phyloP scores from a whole-genome alignment of 2,888 invertebrate genomes.

The Drosophila meridiana region DNA sequence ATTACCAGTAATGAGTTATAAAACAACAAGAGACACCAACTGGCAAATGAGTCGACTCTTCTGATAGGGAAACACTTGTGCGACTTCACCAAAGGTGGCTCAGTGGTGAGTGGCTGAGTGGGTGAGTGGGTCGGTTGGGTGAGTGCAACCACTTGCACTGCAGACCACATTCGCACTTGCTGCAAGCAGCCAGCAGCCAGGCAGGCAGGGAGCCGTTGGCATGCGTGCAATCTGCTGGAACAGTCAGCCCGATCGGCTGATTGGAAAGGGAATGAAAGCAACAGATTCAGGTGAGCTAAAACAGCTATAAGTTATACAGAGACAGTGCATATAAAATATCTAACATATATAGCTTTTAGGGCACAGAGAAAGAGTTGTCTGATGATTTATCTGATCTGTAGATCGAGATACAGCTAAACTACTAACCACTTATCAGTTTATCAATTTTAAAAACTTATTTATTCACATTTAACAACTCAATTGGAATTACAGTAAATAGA shows the following conservation, averaged over 20 bases:
- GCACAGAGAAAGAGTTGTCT: no score
- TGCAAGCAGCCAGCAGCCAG: not conserved
- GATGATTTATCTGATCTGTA: no score
- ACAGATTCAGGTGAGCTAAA: not conserved
- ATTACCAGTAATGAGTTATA: constrained; percentile 24
- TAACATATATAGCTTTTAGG: no score
- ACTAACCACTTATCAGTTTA: no score
- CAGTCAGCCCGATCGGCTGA: not conserved
- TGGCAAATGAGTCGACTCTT: constrained; percentile 50
- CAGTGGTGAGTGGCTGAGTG: constrained; percentile 14
- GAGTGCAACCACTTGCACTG: constrained; percentile 23
- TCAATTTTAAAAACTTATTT: no score
- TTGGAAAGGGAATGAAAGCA: not conserved
- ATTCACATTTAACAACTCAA: no score
- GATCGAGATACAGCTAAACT: no score
- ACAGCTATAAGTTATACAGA: not conserved
- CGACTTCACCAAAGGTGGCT: constrained; percentile 43
- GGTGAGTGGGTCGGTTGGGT: not conserved
- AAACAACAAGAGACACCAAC: constrained; percentile 20
- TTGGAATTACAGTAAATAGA: no score
- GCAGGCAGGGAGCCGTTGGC: not conserved
- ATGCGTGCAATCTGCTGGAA: not conserved
- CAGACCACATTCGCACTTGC: constrained; percentile 44
- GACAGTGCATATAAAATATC: no score
- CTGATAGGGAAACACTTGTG: constrained; percentile 54